phyloP scores from a whole-genome alignment of 2,888 invertebrate species.

The Tribolium freemani region DNA sequence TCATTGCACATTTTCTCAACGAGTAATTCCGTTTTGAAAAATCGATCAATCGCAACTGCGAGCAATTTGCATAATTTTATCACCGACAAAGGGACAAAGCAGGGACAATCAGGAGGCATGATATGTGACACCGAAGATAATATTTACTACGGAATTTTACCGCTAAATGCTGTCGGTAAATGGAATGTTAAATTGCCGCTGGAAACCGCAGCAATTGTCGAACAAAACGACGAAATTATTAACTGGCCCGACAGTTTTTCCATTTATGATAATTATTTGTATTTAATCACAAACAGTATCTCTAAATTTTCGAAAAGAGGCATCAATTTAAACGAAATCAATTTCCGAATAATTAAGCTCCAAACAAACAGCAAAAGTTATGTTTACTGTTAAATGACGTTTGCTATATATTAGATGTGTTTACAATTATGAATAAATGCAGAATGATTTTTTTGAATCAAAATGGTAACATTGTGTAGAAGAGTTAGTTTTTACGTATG shows the following conservation, averaged over 20 bases:
- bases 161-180: constrained; percentile 77
- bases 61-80: constrained; percentile 65
- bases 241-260: constrained; percentile 80
- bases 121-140: constrained; percentile 77
- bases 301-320: constrained; percentile 47
- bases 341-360: constrained; percentile 30
- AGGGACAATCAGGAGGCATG: constrained; percentile 79
- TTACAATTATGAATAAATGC: too few relatives aligned
- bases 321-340: constrained; percentile 15
- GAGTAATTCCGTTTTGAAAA: constrained; percentile 72
- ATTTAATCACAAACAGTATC: constrained; percentile 72
- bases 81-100: constrained; percentile 73
- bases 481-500: too few relatives aligned
- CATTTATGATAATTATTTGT: constrained; percentile 75
- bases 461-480: too few relatives aligned
- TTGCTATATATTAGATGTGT: too few relatives aligned
- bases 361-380: constrained; percentile 17
- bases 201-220: constrained; percentile 67
- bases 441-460: too few relatives aligned
- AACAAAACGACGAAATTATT: constrained; percentile 75
- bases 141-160: constrained; percentile 77
- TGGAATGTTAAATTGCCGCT: constrained; percentile 73
- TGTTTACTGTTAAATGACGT: constrained; percentile 17
- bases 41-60: constrained; percentile 66
- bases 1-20: constrained; percentile 76